phyloP scores from a whole-genome alignment of 2,113 vertebrate species.

The Urocolius indicus region DNA sequence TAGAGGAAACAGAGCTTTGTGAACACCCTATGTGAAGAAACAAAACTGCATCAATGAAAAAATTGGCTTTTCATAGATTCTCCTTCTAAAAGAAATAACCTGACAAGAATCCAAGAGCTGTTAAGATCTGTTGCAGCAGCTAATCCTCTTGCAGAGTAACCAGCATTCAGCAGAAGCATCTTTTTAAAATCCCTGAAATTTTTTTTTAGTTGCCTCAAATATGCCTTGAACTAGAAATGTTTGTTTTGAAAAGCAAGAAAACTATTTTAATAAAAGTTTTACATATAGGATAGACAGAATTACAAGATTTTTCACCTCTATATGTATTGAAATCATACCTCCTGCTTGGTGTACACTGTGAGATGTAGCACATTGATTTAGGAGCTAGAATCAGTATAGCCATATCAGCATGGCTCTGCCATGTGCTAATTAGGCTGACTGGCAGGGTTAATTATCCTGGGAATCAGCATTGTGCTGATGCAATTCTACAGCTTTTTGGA shows the following conservation, averaged over 20 bases:
- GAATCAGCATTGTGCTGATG: not conserved
- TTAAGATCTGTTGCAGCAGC: not conserved
- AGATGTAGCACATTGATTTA: not conserved
- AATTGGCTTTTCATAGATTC: not conserved
- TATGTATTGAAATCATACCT: not conserved
- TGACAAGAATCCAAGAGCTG: not conserved
- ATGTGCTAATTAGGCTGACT: not conserved
- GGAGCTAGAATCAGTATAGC: not conserved
- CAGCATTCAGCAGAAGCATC: not conserved
- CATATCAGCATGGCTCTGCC: not conserved
- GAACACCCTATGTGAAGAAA: not conserved
- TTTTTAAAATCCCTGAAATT: not conserved
- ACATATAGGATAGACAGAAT: not conserved
- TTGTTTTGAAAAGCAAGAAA: not conserved
- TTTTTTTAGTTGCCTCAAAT: not conserved
- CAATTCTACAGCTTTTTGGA: not conserved
- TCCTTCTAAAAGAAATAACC: not conserved
- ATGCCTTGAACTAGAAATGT: accelerated
- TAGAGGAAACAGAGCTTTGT: not conserved
- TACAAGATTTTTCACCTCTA: not conserved
- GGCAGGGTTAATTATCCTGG: not conserved
- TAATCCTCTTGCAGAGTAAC: not conserved
- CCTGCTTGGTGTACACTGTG: not conserved
- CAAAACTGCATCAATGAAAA: not conserved
- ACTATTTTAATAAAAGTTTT: not conserved